Base-by-base conservation (phyloP, 2,888 invertebrate species). In the Metacarcinus magister region DNA sequence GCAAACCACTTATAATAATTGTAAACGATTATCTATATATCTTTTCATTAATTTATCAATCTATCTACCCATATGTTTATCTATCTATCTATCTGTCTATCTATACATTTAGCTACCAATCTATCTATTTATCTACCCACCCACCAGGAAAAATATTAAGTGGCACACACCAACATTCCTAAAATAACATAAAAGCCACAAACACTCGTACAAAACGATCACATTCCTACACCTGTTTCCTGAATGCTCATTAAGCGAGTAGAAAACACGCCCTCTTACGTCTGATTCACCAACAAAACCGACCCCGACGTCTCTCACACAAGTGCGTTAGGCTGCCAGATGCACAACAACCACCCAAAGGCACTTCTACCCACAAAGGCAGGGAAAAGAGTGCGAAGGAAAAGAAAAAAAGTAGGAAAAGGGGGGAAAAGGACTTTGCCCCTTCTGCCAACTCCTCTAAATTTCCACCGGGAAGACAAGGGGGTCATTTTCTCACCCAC, bases 371-470 rank as follows among this genome's bases (percentile, higher is more conserved):
- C 3, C 82, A 82, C 82, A 82, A 82, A 82, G 82, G 82, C 67
- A n/a, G n/a, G 67, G 67, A 67, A 67, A 67, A 23, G 67, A 67
- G 67, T 2, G 19, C 39, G 10, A 43, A 60, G 67, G 19, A 39
- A 94, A 48, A 94, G 54, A 48, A 23, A 75, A 28, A 87, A 28
- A 87, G 82, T 44, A 44, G 44, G 54, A 54, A 89, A 94, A 39
- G 54, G 89, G 89, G 94, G 54, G 94, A 94, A 54, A 90, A 46
- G 48, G 89, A 82, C 2, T 82, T n/a, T 7, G 28, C 82, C 82
- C 32, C 32, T 46, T 82, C 82, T 28, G 7, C 82, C 82, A 82
- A 28, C 82, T 32, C 28, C 82, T 23, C 82, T 82, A 82, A 82
- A 82, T 82, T 82, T 32, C 32, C 8, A 32, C 10, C 82, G 32